Percentiles rank a stretch among this genome's conserved stretches.
phyloP scores from a whole-genome alignment of 2,888 invertebrate species.

The Eulithis prunata region DNA sequence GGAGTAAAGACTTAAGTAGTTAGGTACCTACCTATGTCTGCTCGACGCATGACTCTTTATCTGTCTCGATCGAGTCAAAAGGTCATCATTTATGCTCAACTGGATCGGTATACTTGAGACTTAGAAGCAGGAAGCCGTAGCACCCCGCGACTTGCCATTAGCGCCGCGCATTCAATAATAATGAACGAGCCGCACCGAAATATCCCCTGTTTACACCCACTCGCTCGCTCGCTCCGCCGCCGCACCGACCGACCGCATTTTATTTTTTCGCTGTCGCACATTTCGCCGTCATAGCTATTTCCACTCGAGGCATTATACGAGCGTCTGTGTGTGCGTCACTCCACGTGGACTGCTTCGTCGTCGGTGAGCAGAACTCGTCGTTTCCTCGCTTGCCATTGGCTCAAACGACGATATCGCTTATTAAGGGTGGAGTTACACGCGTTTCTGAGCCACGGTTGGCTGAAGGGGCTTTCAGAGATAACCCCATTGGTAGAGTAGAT shows the following conservation, averaged over 20 bases:
- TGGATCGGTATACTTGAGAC: slow-evolving; percentile 40
- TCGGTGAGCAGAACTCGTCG: slow-evolving; percentile 73
- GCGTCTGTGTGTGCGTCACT: slow-evolving; percentile 75
- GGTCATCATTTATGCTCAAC: slow-evolving; percentile 43
- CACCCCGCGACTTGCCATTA: slow-evolving; percentile 68
- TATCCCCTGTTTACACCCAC: slow-evolving; percentile 84
- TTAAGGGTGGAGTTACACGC: slow-evolving; percentile 84
- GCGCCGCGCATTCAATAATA: slow-evolving; percentile 83
- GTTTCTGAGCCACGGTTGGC: slow-evolving; percentile 64
- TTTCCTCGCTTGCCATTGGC: slow-evolving; percentile 65
- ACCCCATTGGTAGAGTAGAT: slow-evolving; percentile 74
- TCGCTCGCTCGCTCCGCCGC: slow-evolving; percentile 73
- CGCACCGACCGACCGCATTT: slow-evolving; percentile 83
- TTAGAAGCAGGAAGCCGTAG: slow-evolving; percentile 48
- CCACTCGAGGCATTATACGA: slow-evolving; percentile 84
- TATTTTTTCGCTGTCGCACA: slow-evolving; percentile 85
- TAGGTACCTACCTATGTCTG: slow-evolving; percentile 1
- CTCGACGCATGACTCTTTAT: slow-evolving; percentile 16
- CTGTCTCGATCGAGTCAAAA: slow-evolving; percentile 34
- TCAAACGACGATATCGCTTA: slow-evolving; percentile 76
- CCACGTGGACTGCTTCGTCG: slow-evolving; percentile 81
- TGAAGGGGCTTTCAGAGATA: slow-evolving; percentile 49
- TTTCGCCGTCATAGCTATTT: slow-evolving; percentile 85
- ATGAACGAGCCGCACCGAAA: slow-evolving; percentile 83
- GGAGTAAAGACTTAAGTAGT: neutral